phyloP scores from a whole-genome alignment of 2,113 vertebrate species.

The Martes martes region DNA sequence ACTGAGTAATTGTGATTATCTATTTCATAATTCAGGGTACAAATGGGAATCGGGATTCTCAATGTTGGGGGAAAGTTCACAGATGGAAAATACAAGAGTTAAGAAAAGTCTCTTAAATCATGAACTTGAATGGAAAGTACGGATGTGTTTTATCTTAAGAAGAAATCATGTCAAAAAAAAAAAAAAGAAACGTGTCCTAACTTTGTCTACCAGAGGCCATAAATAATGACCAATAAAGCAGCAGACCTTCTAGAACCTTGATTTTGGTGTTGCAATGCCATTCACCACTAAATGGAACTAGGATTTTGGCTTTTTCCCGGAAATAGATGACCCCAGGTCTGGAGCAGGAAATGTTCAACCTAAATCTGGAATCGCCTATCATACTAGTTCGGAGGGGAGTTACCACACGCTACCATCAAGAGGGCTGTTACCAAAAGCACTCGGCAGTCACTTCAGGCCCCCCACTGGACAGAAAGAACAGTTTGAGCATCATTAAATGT shows the following conservation, averaged over 20 bases:
- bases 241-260: not conserved
- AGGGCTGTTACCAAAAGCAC: not conserved
- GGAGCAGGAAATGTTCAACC: not conserved
- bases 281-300: not conserved
- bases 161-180: not conserved
- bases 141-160: not conserved
- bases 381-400: not conserved
- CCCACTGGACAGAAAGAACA: not conserved
- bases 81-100: not conserved
- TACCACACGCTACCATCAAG: not conserved
- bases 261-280: not conserved
- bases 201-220: not conserved
- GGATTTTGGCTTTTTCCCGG: not conserved
- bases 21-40: not conserved
- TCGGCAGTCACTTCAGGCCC: not conserved
- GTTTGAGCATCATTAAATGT: not conserved
- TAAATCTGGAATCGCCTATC: not conserved
- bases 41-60: not conserved
- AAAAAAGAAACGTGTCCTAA: not conserved
- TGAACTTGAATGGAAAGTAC: not conserved
- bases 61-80: not conserved
- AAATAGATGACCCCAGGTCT: not conserved
- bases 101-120: not conserved
- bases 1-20: not conserved
- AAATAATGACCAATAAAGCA: not conserved